A percentile compares a stretch with the other conserved stretches of the same genome.
Conservation (phyloP, 2,888 invertebrate genomes). For the Halocaridina rubra region DNA sequence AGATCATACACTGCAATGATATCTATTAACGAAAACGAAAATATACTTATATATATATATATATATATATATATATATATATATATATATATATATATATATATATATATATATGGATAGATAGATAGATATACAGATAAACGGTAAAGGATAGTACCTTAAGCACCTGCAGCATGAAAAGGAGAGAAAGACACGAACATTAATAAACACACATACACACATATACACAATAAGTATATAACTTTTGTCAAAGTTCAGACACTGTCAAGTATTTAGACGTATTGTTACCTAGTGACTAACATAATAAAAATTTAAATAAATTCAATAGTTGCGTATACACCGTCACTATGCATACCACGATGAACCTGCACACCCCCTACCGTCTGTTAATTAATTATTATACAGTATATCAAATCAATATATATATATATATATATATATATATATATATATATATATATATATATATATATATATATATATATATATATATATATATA, state of each 20-base stretch:
- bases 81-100: neutral
- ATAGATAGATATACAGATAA: neutral
- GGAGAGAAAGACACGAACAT: neutral
- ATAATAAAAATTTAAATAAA: too few relatives aligned
- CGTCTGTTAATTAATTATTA: neutral
- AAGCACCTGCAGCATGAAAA: slow-evolving; percentile 66
- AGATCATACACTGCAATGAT: too few relatives aligned
- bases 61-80: neutral
- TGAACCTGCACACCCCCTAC: too few relatives aligned
- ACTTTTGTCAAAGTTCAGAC: too few relatives aligned
- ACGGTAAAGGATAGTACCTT: slow-evolving; percentile 66
- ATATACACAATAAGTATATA: too few relatives aligned
- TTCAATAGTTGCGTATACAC: too few relatives aligned
- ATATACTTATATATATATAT: neutral
- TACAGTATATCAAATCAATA: neutral
- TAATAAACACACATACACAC: slow-evolving; percentile 33
- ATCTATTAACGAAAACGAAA: too few relatives aligned
- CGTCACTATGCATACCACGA: too few relatives aligned
- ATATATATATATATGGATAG: neutral
- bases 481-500: slow-evolving; percentile 42
- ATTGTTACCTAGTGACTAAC: too few relatives aligned
- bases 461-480: slow-evolving; percentile 48
- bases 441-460: slow-evolving; percentile 53
- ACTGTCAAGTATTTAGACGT: too few relatives aligned
- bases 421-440: slow-evolving; percentile 38